These are phyloP conservation scores for Liopterus haemorrhoidalis DNA, from an alignment of 2,888 invertebrate genomes.

Conservation along the genomic window DNA sequence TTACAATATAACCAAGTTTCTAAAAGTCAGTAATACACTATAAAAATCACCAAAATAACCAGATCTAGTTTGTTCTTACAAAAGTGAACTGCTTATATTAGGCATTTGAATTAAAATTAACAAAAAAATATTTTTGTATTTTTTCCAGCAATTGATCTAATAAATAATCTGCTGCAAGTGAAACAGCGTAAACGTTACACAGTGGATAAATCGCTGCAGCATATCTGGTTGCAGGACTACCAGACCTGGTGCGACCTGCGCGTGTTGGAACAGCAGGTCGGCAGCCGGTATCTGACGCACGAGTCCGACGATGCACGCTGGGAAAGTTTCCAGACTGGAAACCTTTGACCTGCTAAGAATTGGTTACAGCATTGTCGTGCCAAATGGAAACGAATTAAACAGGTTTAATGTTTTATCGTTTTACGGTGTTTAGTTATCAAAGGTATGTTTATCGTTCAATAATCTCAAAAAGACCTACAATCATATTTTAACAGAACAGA, in stretches of 20 bases:
- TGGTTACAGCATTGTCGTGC: constrained; percentile 48
- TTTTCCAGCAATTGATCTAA: constrained; percentile 88
- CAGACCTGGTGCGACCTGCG: constrained; percentile 94
- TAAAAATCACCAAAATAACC: too few species aligned
- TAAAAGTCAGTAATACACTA: too few species aligned
- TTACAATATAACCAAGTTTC: too few species aligned
- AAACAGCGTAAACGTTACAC: constrained; percentile 91
- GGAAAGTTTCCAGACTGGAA: constrained; percentile 51
- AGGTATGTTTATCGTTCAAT: too few species aligned
- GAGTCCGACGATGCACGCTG: constrained; percentile 91
- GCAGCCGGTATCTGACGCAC: constrained; percentile 82
- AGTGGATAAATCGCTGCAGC: constrained; percentile 91
- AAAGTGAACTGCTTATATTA: too few species aligned
- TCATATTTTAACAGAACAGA: too few species aligned
- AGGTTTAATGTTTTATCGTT: too few species aligned
- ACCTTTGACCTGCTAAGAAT: constrained; percentile 46
- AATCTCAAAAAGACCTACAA: too few species aligned
- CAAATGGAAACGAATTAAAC: constrained; percentile 37
- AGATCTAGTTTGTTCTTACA: too few species aligned
- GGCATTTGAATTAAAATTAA: too few species aligned
- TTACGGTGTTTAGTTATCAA: too few species aligned
- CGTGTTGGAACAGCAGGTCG: constrained; percentile 68
- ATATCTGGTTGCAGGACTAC: constrained; percentile 94
- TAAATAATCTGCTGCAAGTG: constrained; percentile 95
- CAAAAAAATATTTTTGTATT: too few species aligned